Evolutionary conservation across 2,113 vertebrate species (phyloP).

Genomic region (Callocephalon fimbriatum): DNA sequence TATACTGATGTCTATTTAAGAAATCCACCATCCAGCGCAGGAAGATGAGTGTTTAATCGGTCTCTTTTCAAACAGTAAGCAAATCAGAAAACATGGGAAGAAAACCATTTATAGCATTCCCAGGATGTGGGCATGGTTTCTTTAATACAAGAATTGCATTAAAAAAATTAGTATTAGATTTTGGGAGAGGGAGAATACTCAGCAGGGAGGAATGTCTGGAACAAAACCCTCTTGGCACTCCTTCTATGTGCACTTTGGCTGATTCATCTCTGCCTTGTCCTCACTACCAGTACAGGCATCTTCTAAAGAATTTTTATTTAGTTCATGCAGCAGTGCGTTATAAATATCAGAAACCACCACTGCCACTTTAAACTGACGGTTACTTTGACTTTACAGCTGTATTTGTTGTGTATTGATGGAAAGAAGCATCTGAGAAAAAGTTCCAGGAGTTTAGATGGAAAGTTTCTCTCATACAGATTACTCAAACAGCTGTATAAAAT

Average conservation of each 20-base stretch:
- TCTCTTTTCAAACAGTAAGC: neutral
- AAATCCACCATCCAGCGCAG: neutral
- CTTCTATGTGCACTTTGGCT: neutral
- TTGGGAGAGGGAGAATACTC: neutral
- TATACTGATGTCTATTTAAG: neutral
- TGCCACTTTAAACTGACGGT: neutral
- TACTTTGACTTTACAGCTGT: neutral
- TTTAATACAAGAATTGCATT: neutral
- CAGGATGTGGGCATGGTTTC: neutral
- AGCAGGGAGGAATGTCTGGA: neutral
- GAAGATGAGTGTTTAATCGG: neutral
- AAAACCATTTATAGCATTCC: neutral
- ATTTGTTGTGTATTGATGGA: neutral
- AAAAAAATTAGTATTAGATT: neutral
- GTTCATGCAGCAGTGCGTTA: neutral
- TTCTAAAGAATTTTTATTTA: neutral
- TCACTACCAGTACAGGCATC: neutral
- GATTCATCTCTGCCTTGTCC: neutral
- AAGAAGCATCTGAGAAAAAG: neutral
- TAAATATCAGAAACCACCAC: neutral
- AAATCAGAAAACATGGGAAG: neutral
- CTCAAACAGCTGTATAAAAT: neutral
- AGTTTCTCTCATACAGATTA: neutral
- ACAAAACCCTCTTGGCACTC: neutral
- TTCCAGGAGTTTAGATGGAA: neutral